These are phyloP conservation scores for Polydrusus pterygomalis DNA, from an alignment of 2,888 invertebrate species.

Conservation along the genomic window DNA sequence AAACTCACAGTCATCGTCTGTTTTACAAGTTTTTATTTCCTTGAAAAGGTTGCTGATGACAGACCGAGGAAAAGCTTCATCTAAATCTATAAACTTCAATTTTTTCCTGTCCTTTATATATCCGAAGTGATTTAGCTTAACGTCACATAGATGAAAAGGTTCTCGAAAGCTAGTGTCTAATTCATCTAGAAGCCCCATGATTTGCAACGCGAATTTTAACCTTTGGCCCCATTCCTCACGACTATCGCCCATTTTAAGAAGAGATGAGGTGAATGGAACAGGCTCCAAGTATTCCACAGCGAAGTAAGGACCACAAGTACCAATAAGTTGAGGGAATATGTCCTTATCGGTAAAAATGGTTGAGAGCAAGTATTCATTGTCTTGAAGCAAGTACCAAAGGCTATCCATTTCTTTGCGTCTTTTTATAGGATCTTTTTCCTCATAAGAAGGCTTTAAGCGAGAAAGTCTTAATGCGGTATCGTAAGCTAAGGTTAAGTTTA, in stretches of 20 bases:
- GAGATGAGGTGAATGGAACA: constrained; percentile 73
- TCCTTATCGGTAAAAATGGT: constrained; percentile 76
- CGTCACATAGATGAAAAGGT: constrained; percentile 80
- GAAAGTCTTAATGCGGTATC: constrained; percentile 73
- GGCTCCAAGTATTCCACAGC: constrained; percentile 79
- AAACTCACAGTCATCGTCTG: constrained; percentile 80
- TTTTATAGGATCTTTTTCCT: constrained; percentile 69
- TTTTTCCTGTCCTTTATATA: constrained; percentile 71
- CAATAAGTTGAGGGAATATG: constrained; percentile 79
- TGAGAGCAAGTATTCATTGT: constrained; percentile 80
- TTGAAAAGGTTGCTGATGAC: constrained; percentile 74
- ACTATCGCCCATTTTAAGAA: constrained; percentile 74
- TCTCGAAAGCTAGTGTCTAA: constrained; percentile 77
- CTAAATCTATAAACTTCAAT: constrained; percentile 79
- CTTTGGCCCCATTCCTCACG: constrained; percentile 76
- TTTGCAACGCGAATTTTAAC: constrained; percentile 75
- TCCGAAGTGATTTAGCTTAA: constrained; percentile 81
- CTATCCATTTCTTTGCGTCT: constrained; percentile 76
- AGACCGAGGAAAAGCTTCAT: constrained; percentile 77
- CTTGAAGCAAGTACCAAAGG: constrained; percentile 78
- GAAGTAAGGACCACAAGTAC: constrained; percentile 78
- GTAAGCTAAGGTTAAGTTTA: constrained; percentile 74
- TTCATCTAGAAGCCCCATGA: constrained; percentile 77
- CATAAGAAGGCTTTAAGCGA: constrained; percentile 71
- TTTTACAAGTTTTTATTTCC: constrained; percentile 71